A percentile compares a stretch with the other conserved stretches of the same genome.
Evolutionary conservation across 1,140 invertebrate genomes (phyloP).

Genomic region (Micrasema longulum): DNA sequence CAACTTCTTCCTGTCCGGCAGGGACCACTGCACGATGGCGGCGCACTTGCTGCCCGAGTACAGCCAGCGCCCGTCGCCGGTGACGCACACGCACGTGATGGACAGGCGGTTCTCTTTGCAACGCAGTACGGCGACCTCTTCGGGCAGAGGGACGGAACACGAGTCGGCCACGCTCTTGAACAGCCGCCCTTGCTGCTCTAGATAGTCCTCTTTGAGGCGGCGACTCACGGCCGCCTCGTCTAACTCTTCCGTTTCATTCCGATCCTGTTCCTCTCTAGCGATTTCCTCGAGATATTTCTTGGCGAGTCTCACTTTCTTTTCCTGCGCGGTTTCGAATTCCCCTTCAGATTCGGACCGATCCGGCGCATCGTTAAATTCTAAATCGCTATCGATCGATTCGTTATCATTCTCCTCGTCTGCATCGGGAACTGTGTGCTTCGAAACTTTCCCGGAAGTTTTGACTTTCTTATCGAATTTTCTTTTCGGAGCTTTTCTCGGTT

Average conservation of each 20-base stretch:
- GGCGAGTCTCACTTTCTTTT: slow-evolving; percentile 88
- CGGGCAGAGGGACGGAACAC: slow-evolving; percentile 67
- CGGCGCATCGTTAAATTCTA: slow-evolving; percentile 66
- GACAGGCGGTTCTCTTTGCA: slow-evolving; percentile 82
- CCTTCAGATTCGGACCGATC: slow-evolving; percentile 73
- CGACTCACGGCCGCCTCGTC: slow-evolving; percentile 77
- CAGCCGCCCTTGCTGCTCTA: slow-evolving; percentile 87
- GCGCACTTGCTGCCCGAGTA: slow-evolving; percentile 92
- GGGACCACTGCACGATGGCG: slow-evolving; percentile 85
- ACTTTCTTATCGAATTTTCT: slow-evolving; percentile 65
- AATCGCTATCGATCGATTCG: slow-evolving; percentile 65
- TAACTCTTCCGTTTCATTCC: slow-evolving; percentile 74
- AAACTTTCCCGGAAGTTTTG: slow-evolving; percentile 57
- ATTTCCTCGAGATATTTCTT: slow-evolving; percentile 91
- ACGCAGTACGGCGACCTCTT: slow-evolving; percentile 69
- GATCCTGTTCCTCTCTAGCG: slow-evolving; percentile 81
- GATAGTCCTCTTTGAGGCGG: slow-evolving; percentile 83
- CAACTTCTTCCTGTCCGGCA: slow-evolving; percentile 69
- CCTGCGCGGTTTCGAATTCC: slow-evolving; percentile 86
- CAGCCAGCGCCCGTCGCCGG: slow-evolving; percentile 78
- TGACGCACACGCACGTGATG: slow-evolving; percentile 86
- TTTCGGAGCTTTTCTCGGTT: slow-evolving; percentile 67
- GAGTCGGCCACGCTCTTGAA: slow-evolving; percentile 78
- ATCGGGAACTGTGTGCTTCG: slow-evolving; percentile 43
- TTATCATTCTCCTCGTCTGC: slow-evolving; percentile 69